Percentiles rank a stretch among this genome's conserved stretches.
Evolutionary conservation across 64 coral and sea anemone species (phyloP).

Genomic region (Anthopleura sola): DNA sequence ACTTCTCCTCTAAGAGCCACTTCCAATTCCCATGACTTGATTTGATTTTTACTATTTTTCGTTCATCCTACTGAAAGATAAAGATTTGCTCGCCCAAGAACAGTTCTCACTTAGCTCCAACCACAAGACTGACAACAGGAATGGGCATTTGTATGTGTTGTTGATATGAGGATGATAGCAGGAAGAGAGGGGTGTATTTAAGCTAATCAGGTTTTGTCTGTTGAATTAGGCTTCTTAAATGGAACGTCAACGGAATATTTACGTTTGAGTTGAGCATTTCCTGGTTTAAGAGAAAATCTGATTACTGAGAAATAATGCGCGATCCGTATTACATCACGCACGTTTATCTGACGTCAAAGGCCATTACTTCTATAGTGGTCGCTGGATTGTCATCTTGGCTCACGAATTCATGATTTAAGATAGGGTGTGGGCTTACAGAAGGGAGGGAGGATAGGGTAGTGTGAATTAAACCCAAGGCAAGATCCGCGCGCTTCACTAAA

Average conservation of each 20-base stretch:
- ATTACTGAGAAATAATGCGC: background rate
- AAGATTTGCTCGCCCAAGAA: too few relatives aligned
- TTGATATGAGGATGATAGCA: background rate
- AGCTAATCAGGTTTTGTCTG: background rate
- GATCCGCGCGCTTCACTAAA: too few relatives aligned
- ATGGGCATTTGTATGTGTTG: background rate
- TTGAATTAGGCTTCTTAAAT: background rate
- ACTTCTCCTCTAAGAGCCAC: too few relatives aligned
- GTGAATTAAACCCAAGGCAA: too few relatives aligned
- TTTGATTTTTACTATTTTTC: too few relatives aligned
- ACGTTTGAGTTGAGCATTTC: background rate
- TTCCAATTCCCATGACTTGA: too few relatives aligned
- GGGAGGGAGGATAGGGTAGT: too few relatives aligned
- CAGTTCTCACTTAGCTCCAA: too few relatives aligned
- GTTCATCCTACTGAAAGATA: too few relatives aligned
- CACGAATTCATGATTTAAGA: too few relatives aligned
- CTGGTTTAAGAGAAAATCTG: background rate
- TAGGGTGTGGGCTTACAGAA: too few relatives aligned
- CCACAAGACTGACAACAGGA: background rate
- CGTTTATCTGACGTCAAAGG: background rate
- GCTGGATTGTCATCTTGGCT: too few relatives aligned
- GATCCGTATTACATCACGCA: background rate
- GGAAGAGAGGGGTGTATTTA: background rate
- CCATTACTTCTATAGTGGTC: background rate
- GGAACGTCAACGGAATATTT: slow-evolving; percentile 3